phyloP scores from a whole-genome alignment of 2,797 vertebrate species.

The Karalla daura region DNA sequence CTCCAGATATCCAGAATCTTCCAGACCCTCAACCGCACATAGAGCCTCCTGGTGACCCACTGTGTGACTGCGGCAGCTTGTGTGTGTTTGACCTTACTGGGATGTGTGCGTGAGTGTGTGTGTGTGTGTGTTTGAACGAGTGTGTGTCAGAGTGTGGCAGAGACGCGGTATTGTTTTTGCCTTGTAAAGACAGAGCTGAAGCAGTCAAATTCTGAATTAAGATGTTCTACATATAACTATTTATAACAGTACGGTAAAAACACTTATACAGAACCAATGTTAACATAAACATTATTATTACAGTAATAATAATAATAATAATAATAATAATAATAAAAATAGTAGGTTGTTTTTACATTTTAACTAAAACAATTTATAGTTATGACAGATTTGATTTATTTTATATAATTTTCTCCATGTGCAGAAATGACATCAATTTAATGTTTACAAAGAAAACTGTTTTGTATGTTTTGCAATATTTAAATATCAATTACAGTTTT shows the following conservation, averaged over 20 bases:
- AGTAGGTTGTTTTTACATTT: slow-evolving; percentile 80
- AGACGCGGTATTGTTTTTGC: slow-evolving; percentile 70
- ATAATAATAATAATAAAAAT: slow-evolving; percentile 68
- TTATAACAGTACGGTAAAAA: slow-evolving; percentile 83
- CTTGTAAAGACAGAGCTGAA: slow-evolving; percentile 71
- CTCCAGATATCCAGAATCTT: slow-evolving; percentile 99
- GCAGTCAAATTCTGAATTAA: slow-evolving; percentile 68
- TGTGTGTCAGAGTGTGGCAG: slow-evolving; percentile 42
- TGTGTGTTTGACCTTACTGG: slow-evolving; percentile 24
- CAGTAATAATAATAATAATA: slow-evolving; percentile 66
- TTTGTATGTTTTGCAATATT: slow-evolving; percentile 78
- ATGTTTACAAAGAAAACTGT: slow-evolving; percentile 78
- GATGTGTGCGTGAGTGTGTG: slow-evolving; percentile 29
- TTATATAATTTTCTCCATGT: slow-evolving; percentile 81
- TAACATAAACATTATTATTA: slow-evolving; percentile 72
- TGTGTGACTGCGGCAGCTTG: slow-evolving; percentile 72
- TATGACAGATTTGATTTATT: slow-evolving; percentile 79
- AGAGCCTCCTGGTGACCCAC: slow-evolving; percentile 76
- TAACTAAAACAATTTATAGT: slow-evolving; percentile 75
- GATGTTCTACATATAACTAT: slow-evolving; percentile 80
- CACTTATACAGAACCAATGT: slow-evolving; percentile 78
- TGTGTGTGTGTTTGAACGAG: slow-evolving; percentile 32
- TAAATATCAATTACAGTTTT: slow-evolving; percentile 70
- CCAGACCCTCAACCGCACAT: slow-evolving; percentile 98
- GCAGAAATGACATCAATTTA: slow-evolving; percentile 73